Percentiles rank a stretch among this genome's conserved stretches.
Conservation (phyloP, 2,888 invertebrate genomes). For the Aporophyla nigra region DNA sequence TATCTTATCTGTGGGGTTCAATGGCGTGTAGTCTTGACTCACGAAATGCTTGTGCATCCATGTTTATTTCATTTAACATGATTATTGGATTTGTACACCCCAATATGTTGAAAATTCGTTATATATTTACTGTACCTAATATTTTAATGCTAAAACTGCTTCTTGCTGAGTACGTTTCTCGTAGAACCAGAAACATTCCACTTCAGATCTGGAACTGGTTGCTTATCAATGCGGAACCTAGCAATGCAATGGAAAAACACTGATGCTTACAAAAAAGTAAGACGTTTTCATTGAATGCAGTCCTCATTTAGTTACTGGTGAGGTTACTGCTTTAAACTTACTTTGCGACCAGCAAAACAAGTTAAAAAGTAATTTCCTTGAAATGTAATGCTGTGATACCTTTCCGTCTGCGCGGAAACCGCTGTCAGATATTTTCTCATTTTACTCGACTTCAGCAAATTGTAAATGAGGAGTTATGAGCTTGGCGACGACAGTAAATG, state of each 20-base stretch:
- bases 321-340: slow-evolving; percentile 11
- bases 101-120: neutral
- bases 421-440: slow-evolving; percentile 56
- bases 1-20: slow-evolving; percentile 50
- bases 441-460: slow-evolving; percentile 29
- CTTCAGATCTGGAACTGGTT: slow-evolving; percentile 36
- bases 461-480: slow-evolving; percentile 39
- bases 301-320: slow-evolving; percentile 9
- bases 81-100: slow-evolving; percentile 11
- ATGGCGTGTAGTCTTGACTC: slow-evolving; percentile 18
- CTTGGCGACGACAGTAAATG: slow-evolving; percentile 12
- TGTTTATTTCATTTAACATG: slow-evolving; percentile 15
- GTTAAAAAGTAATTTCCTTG: slow-evolving; percentile 47
- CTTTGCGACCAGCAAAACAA: slow-evolving; percentile 21
- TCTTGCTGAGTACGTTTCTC: slow-evolving; percentile 7
- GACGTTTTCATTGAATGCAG: slow-evolving; percentile 21
- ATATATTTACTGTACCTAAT: neutral
- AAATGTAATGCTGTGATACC: slow-evolving; percentile 30
- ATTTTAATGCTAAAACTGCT: neutral
- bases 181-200: slow-evolving; percentile 40
- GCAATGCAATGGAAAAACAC: slow-evolving; percentile 19
- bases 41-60: slow-evolving; percentile 14
- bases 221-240: slow-evolving; percentile 41
- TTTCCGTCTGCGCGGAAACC: slow-evolving; percentile 20
- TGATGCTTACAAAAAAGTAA: slow-evolving; percentile 13